These are phyloP conservation scores for Rafetus swinhoei DNA, from an alignment of 2,113 vertebrate species.

Conservation along the genomic window DNA sequence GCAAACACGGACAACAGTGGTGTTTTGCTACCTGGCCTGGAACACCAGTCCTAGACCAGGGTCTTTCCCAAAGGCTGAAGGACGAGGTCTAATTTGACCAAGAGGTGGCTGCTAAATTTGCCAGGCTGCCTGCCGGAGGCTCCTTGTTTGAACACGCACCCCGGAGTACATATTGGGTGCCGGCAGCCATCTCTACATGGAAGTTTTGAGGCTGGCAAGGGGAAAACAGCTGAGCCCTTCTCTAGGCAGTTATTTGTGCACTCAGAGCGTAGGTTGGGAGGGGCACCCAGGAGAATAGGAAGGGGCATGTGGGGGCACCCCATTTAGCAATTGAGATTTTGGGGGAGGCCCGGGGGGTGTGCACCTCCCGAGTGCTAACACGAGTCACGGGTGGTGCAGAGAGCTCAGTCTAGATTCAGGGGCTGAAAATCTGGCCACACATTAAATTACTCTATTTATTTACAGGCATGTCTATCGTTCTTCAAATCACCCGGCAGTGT, in stretches of 20 bases:
- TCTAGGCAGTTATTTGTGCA: rapidly evolving
- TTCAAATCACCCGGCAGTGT: background rate
- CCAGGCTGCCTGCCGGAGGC: rapidly evolving
- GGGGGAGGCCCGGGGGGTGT: too few species aligned
- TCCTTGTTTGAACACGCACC: rapidly evolving
- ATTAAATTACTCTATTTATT: background rate
- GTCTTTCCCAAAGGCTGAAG: background rate
- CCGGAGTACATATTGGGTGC: rapidly evolving
- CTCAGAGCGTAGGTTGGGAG: background rate
- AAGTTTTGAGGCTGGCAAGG: background rate
- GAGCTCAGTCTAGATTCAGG: background rate
- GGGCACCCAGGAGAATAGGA: too few species aligned
- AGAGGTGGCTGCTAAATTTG: background rate
- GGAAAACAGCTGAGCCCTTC: background rate
- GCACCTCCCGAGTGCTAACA: too few species aligned
- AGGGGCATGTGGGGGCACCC: too few species aligned
- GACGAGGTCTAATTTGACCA: rapidly evolving
- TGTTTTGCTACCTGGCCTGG: rapidly evolving
- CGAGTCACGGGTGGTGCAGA: background rate
- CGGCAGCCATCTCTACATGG: background rate
- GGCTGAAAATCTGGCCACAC: background rate
- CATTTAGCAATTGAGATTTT: too few species aligned
- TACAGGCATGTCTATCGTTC: background rate
- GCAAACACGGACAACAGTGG: background rate
- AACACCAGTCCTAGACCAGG: rapidly evolving